Percentiles rank a stretch among this genome's conserved stretches.
These are phyloP conservation scores for Plutella xylostella DNA, from an alignment of 2,888 invertebrate genomes.

Conservation along the genomic window DNA sequence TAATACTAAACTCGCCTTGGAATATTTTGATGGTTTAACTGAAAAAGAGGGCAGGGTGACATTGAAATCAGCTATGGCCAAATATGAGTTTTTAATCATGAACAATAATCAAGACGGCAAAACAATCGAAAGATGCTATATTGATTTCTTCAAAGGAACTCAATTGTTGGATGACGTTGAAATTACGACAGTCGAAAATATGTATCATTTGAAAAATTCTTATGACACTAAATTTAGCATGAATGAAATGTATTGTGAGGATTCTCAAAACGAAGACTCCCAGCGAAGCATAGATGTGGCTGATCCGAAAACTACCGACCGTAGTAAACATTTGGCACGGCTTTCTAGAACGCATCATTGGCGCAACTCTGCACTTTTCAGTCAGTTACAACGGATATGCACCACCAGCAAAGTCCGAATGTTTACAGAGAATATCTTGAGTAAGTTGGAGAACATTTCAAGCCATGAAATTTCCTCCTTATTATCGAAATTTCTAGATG, in stretches of 20 bases:
- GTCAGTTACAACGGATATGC: slow-evolving; percentile 38
- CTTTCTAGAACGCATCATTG: slow-evolving; percentile 32
- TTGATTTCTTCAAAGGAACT: slow-evolving; percentile 58
- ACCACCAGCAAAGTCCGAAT: slow-evolving; percentile 38
- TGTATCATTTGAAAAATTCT: slow-evolving; percentile 55
- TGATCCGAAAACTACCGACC: slow-evolving; percentile 27
- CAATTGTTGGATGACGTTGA: slow-evolving; percentile 33
- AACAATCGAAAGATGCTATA: slow-evolving; percentile 47
- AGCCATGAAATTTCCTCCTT: slow-evolving; percentile 22
- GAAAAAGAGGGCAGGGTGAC: slow-evolving; percentile 36
- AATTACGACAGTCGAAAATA: slow-evolving; percentile 38
- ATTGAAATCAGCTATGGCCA: slow-evolving; percentile 38
- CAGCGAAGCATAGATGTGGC: background rate
- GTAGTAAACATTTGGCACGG: slow-evolving; percentile 34
- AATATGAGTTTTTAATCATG: slow-evolving; percentile 53
- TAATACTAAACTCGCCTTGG: slow-evolving; percentile 45
- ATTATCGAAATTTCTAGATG: slow-evolving; percentile 38
- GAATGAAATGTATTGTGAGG: slow-evolving; percentile 40
- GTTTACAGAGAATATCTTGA: slow-evolving; percentile 40
- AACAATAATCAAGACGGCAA: slow-evolving; percentile 24
- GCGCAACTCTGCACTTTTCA: slow-evolving; percentile 29
- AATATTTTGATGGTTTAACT: slow-evolving; percentile 39
- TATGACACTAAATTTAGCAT: slow-evolving; percentile 35
- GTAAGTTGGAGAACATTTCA: slow-evolving; percentile 10
- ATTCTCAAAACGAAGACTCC: background rate